Conservation (phyloP, 2,888 invertebrate species). For the Drosophila neonasuta region DNA sequence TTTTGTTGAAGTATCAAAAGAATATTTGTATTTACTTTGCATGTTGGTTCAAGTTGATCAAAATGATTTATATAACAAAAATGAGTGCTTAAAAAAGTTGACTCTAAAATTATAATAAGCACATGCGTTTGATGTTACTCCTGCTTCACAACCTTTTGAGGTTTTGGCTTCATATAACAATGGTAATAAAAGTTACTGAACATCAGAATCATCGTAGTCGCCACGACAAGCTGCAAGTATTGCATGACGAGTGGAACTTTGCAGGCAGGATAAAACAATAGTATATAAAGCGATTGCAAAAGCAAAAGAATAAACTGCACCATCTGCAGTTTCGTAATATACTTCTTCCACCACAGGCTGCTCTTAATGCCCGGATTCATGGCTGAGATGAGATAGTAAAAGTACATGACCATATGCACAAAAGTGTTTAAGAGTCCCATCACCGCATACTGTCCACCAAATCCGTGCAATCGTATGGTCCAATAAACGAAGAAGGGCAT, state of each 20-base stretch:
- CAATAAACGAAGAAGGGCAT: conserved; percentile 33
- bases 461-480: conserved; percentile 80
- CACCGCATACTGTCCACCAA: conserved; percentile 86
- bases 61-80: too few relatives aligned
- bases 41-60: too few relatives aligned
- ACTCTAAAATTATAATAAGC: too few relatives aligned
- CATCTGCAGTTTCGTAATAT: conserved; percentile 91
- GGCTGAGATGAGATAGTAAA: conserved; percentile 89
- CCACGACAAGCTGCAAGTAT: conserved; percentile 29
- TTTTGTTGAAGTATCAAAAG: too few relatives aligned
- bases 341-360: conserved; percentile 89
- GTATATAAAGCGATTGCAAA: conserved; percentile 28
- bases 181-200: conserved; percentile 52
- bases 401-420: conserved; percentile 92
- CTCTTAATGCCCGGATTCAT: conserved; percentile 87
- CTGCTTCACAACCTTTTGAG: neutral
- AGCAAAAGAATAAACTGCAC: conserved; percentile 84
- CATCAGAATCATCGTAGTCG: conserved; percentile 31
- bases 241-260: conserved; percentile 28
- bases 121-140: too few relatives aligned
- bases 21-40: too few relatives aligned
- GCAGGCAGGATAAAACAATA: conserved; percentile 40
- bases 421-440: conserved; percentile 88
- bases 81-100: too few relatives aligned
- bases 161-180: conserved; percentile 27